Base-by-base conservation (phyloP, 2,113 vertebrate species). In the Junco hyemalis region DNA sequence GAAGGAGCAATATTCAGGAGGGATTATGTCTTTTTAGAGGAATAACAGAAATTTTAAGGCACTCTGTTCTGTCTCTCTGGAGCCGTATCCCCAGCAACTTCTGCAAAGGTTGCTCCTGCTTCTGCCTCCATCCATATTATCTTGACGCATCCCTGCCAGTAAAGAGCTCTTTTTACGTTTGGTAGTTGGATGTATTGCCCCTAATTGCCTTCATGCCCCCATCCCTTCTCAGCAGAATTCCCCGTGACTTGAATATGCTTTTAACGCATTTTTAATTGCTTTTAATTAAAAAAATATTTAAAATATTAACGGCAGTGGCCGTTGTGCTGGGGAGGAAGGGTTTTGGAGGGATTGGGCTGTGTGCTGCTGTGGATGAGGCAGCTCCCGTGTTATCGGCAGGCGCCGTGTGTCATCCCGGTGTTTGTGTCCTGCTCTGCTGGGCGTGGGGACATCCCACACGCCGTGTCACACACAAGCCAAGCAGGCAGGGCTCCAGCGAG, bases 381-480 rank as follows among this genome's bases (percentile, higher is more conserved):
- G 26, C 44, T 54, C 70, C 77, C 0, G 3, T 18, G 29, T 44
- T 80, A 26, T 4, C 21, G 0, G 23, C 3, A 1, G 1, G 1
- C 12, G 4, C 18, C 1, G 12, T 23, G 81, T 70, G 59, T 54
- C 24, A 36, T 38, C 61, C 17, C 13, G 51, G 48, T 64, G 82
- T 28, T 60, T 53, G 77, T 29, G 59, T 74, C 85, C 72, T 6
- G 40, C 0, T 53, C 51, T 72, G 60, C 47, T 19, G 38, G 24
- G 48, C 3, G 61, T 40, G 74, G 76, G 60, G 63, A 35, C 25
- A 23, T 74, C 65, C 69, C 66, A 12, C 74, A 3, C 1, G 16
- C 72, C 7, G 0, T 79, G 65, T 83, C 70, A 53, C 51, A 22
- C 5, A 0, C 29, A 4, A 56, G 25, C 54, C 31, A 3, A 24